Percentiles rank a stretch among this genome's conserved stretches.
Conservation (phyloP, 1,140 invertebrate species). For the Lepidostoma basale region DNA sequence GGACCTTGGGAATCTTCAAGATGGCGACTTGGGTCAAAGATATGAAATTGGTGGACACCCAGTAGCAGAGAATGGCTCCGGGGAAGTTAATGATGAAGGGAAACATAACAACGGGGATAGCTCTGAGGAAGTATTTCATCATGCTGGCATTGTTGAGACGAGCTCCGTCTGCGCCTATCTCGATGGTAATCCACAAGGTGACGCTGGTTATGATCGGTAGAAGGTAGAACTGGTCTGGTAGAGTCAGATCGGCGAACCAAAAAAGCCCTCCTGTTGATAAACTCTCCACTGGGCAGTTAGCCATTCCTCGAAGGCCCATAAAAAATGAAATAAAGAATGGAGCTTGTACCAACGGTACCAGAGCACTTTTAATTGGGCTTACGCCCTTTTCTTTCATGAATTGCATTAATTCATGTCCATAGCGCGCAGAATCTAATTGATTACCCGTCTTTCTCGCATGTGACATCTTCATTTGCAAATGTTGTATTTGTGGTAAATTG, state of each 20-base stretch:
- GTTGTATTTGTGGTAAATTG: conserved; percentile 79
- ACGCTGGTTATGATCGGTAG: conserved; percentile 84
- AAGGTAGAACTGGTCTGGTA: conserved; percentile 87
- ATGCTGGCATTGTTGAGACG: conserved; percentile 67
- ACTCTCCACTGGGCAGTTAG: conserved; percentile 85
- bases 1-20: conserved; percentile 76
- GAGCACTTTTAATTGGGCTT: conserved; percentile 79
- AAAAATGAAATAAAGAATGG: conserved; percentile 94
- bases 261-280: conserved; percentile 85
- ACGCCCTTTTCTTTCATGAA: conserved; percentile 84
- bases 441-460: conserved; percentile 83
- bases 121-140: conserved; percentile 76
- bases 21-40: conserved; percentile 83
- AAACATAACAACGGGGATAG: conserved; percentile 81
- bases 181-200: conserved; percentile 81
- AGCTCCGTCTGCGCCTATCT: conserved; percentile 81
- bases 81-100: conserved; percentile 89
- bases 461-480: conserved; percentile 80
- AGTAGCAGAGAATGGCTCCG: conserved; percentile 88
- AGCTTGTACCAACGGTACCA: conserved; percentile 83
- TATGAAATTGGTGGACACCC: conserved; percentile 88
- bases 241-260: conserved; percentile 93
- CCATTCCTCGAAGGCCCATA: conserved; percentile 82
- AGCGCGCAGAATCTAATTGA: conserved; percentile 74
- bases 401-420: conserved; percentile 74